A percentile compares a stretch with the other conserved stretches of the same genome.
Evolutionary conservation across 1,140 invertebrate species (phyloP).

Genomic region (Euborellia annulipes): DNA sequence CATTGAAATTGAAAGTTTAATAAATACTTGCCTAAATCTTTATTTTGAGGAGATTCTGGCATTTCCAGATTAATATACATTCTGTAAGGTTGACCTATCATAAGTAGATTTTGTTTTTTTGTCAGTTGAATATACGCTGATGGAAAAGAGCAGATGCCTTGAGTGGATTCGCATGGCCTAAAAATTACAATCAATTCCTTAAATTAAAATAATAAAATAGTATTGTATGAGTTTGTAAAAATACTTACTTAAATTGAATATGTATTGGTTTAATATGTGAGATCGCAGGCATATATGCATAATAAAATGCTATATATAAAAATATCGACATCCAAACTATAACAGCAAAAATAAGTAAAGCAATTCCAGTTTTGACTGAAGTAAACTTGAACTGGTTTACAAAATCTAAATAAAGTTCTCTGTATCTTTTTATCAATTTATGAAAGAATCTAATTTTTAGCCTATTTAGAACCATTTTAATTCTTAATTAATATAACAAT

Average conservation of each 20-base stretch:
- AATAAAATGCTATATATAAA: conserved; percentile 76
- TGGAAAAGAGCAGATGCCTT: conserved; percentile 66
- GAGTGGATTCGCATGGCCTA: conserved; percentile 33
- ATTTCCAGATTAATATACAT: conserved; percentile 66
- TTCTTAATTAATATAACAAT: too few relatives aligned
- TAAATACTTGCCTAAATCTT: conserved; percentile 57
- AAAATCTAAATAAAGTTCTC: too few relatives aligned
- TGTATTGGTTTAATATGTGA: conserved; percentile 64
- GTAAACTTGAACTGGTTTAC: too few relatives aligned
- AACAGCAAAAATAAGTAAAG: conserved; percentile 48
- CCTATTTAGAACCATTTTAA: too few relatives aligned
- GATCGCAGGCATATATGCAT: conserved; percentile 73
- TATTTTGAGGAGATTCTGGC: conserved; percentile 76
- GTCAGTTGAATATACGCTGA: conserved; percentile 69
- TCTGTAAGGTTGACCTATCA: conserved; percentile 72
- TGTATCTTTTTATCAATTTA: too few relatives aligned
- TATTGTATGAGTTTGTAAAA: conserved; percentile 4
- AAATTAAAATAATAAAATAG: neutral
- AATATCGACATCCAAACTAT: conserved; percentile 75
- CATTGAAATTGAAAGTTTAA: too few relatives aligned
- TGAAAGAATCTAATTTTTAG: too few relatives aligned
- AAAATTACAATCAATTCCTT: conserved; percentile 8
- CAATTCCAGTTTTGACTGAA: conserved; percentile 40
- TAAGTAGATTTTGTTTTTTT: conserved; percentile 58
- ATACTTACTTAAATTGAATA: conserved; percentile 69